phyloP scores from a whole-genome alignment of 2,113 vertebrate species.

The Pipa parva region DNA sequence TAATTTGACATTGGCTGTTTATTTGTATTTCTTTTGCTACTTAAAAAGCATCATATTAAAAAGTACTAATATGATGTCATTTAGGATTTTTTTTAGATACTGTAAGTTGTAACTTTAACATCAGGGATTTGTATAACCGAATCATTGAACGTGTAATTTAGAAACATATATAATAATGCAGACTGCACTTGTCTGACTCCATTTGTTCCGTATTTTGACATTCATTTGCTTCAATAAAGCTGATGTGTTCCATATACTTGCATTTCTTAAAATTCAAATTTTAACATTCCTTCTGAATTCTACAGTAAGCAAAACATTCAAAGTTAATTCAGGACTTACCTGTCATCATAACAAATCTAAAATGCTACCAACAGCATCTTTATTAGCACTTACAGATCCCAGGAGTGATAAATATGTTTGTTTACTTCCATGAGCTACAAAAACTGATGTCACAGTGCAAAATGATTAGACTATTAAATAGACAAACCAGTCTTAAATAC shows the following conservation, averaged over 20 bases:
- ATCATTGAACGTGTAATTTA: too few relatives aligned
- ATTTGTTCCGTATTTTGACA: too few relatives aligned
- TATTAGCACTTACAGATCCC: slow-evolving; percentile 60
- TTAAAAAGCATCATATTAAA: too few relatives aligned
- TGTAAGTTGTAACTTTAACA: too few relatives aligned
- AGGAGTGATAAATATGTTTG: slow-evolving; percentile 62
- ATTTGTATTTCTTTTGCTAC: too few relatives aligned
- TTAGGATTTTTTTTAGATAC: too few relatives aligned
- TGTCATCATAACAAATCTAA: slow-evolving; percentile 51
- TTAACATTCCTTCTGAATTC: slow-evolving; percentile 33
- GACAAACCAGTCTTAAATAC: slow-evolving; percentile 39
- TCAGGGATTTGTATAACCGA: too few relatives aligned
- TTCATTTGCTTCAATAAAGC: too few relatives aligned
- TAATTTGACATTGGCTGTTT: too few relatives aligned
- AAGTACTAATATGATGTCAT: too few relatives aligned
- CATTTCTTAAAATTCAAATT: not conserved
- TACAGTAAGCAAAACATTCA: slow-evolving; percentile 36
- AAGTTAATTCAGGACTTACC: slow-evolving; percentile 39
- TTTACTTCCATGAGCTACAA: slow-evolving; percentile 52
- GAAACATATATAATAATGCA: too few relatives aligned
- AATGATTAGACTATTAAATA: slow-evolving; percentile 40
- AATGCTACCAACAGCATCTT: slow-evolving; percentile 58
- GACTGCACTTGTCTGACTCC: too few relatives aligned
- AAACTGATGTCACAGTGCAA: slow-evolving; percentile 46
- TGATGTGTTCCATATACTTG: not conserved